Evolutionary conservation across 2,888 invertebrate genomes (phyloP), one percentile per base, ranked within the genome.

Genomic region (Phalera bucephala): DNA sequence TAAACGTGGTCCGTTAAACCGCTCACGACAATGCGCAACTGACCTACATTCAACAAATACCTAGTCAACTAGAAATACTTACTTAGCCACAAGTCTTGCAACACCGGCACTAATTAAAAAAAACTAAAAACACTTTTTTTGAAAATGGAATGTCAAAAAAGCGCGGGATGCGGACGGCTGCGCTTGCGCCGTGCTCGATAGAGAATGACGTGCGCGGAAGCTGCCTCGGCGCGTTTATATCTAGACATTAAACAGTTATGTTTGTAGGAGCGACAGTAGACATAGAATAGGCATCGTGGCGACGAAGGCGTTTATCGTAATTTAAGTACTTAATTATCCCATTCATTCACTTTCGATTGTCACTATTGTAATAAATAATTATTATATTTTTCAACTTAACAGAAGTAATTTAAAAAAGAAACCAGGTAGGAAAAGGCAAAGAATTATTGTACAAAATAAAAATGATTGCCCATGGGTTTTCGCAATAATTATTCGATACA

Each of bases 201-300:
- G 65, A 70, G 79, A 89, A 73, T 89, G 87, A 87, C 83, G 84
- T 78, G 73, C 79, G 74, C 85, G 85, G 86, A 87, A 86, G 76
- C 78, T 61, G 67, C 47, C 67, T 49, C 56, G 52, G 60, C 58
- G 57, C 66, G 73, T 79, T 85, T 87, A 86, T 87, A 86, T 85
- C 76, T 80, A 82, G 76, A 74, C 78, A 79, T 78, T 68, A 69
- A 80, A 87, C 88, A 86, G 88, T 89, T 89, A 88, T 76, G 70
- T 84, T 81, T 70, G 70, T 73, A 71, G 70, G 72, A 72, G 69
- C 68, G 60, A 70, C 56, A 51, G 55, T 58, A 52, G 37, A 60
- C 45, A 59, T 65, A 77, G 78, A 80, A 54, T 37, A 55, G 72
- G 55, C 72, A 48, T 40, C 43, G 42, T 41, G 42, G 51, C 61